Evolutionary conservation across 2,797 vertebrate species (phyloP), one percentile per base, ranked within the genome.

Genomic region (Oreortyx pictus): DNA sequence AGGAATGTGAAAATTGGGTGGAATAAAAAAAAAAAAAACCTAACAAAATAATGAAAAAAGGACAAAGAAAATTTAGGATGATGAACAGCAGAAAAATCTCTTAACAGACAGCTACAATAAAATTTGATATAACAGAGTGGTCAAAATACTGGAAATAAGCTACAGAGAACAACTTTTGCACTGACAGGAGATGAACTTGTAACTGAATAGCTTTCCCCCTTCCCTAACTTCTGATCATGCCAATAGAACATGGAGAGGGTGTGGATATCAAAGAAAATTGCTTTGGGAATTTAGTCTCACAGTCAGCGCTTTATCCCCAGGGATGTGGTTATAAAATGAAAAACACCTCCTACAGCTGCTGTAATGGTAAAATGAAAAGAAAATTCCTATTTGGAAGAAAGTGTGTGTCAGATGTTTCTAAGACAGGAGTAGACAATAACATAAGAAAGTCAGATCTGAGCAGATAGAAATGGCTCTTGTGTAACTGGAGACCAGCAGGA

Each of bases 191-290:
- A 80, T 75, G 81, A 91, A 91, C 78, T 92, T 37, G 37, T 37
- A 70, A 57, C 59, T 6, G 8, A 81, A 74, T 3, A 59, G 65
- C 27, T 89, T 91, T 94, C 86, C 80, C 84, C 79, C 75, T 67
- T 89, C 74, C 67, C 88, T 61, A 31, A 5, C 68, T 86, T 90
- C 47, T 93, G 81, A 92, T 60, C 88, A 67, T 46, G 68, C 72
- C 91, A 62, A 70, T 0, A 59, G 91, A 88, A 88, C 44, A 88
- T 93, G 56, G 39, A 44, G 25, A 77, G 64, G 49, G 37, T 79
- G 74, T 66, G 65, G 66, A 81, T 76, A 93, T 60, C 88, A 92
- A 44, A 90, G 81, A 76, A 93, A 95, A 95, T 94, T 86, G 82
- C 86, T 83, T 88, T 44, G 41, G 86, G 82, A 92, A 81, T 85